Evolutionary conservation across 2,888 invertebrate species (phyloP).

Genomic region (Calephelis perditalis): DNA sequence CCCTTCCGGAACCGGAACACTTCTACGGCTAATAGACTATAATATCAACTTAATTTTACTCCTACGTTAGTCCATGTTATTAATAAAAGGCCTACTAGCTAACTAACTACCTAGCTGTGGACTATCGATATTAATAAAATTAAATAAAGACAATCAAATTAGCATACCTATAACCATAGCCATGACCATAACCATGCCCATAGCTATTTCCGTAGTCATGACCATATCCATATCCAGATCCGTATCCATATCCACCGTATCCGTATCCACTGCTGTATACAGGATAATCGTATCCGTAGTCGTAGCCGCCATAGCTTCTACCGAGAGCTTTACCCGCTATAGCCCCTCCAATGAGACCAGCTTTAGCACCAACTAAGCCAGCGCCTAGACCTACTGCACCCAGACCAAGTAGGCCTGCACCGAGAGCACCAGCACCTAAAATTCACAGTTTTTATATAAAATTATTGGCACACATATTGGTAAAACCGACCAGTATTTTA

Average conservation of each 20-base stretch:
- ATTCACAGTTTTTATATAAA: neutral
- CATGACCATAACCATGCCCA: constrained; percentile 9
- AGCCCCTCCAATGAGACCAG: constrained; percentile 59
- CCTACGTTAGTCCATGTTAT: too few species aligned
- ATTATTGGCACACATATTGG: neutral
- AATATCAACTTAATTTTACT: too few species aligned
- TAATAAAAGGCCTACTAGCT: too few species aligned
- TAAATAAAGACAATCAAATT: too few species aligned
- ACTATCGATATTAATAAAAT: too few species aligned
- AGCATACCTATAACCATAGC: constrained; percentile 9
- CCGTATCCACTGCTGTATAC: constrained; percentile 13
- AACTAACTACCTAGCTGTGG: too few species aligned
- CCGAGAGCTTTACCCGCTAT: constrained; percentile 38
- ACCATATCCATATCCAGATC: neutral
- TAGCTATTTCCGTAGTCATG: neutral
- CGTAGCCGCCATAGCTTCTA: constrained; percentile 32
- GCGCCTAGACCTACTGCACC: constrained; percentile 49
- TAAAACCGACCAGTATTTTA: too few species aligned
- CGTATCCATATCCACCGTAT: constrained; percentile 30
- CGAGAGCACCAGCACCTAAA: constrained; percentile 40
- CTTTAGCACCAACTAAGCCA: constrained; percentile 53
- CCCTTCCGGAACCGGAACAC: too few species aligned
- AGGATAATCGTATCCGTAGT: constrained; percentile 28
- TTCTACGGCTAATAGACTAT: too few species aligned
- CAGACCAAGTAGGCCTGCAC: constrained; percentile 41